These are phyloP conservation scores for Agrilus mali DNA, from an alignment of 2,888 invertebrate genomes.

Conservation along the genomic window DNA sequence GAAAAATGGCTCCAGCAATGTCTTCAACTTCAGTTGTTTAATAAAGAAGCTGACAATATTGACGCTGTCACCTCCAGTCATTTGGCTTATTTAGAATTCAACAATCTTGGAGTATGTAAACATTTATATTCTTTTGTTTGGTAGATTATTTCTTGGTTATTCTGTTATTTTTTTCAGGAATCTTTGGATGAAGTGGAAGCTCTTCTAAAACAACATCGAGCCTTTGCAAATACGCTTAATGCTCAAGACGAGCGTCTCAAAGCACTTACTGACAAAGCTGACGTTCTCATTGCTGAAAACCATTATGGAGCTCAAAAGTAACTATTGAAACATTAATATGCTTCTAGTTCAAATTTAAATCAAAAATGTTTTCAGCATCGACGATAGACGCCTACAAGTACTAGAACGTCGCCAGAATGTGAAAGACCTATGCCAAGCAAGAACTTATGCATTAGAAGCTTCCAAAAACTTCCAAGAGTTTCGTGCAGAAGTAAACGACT, in stretches of 20 bases:
- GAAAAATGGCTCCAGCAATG: slow-evolving; percentile 78
- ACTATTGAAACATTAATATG: slow-evolving; percentile 21
- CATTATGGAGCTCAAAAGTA: slow-evolving; percentile 74
- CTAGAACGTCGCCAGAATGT: slow-evolving; percentile 61
- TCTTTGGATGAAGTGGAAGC: slow-evolving; percentile 88
- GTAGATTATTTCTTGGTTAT: slow-evolving; percentile 1
- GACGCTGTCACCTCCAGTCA: slow-evolving; percentile 92
- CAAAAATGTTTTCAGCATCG: slow-evolving; percentile 40
- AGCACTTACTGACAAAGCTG: slow-evolving; percentile 71
- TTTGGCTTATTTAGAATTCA: slow-evolving; percentile 83
- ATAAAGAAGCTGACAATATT: slow-evolving; percentile 92
- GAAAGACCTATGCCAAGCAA: slow-evolving; percentile 57
- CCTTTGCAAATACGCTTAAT: slow-evolving; percentile 80
- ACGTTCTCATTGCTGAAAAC: slow-evolving; percentile 60
- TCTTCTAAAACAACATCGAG: slow-evolving; percentile 82
- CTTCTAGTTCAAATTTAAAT: slow-evolving; percentile 1
- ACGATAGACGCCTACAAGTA: slow-evolving; percentile 62
- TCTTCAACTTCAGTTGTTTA: slow-evolving; percentile 80
- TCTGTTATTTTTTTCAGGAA: slow-evolving; percentile 38
- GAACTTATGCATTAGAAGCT: slow-evolving; percentile 64
- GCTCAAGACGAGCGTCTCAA: slow-evolving; percentile 89
- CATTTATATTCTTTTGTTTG: neutral
- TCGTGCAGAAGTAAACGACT: slow-evolving; percentile 81
- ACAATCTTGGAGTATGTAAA: slow-evolving; percentile 67
- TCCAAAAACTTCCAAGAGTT: slow-evolving; percentile 88